Percentiles rank a stretch among this genome's conserved stretches.
phyloP scores from a whole-genome alignment of 2,797 vertebrate species.

The Apogon hyalosoma region DNA sequence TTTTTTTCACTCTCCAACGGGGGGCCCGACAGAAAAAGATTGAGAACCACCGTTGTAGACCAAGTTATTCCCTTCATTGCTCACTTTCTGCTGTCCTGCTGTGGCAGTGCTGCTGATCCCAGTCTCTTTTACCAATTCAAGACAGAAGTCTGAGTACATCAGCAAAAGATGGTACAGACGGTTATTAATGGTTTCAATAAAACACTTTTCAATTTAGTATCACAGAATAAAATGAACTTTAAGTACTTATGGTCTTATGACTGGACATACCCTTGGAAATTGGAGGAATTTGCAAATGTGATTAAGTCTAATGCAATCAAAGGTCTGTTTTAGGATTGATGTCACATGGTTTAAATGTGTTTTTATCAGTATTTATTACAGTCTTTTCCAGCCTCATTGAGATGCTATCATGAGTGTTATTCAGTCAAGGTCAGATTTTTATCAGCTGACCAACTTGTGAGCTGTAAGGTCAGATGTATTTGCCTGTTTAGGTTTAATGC shows the following conservation, averaged over 20 bases:
- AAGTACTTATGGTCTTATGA: constrained; percentile 23
- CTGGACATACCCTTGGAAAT: constrained; percentile 17
- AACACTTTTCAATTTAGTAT: constrained; percentile 30
- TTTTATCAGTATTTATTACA: constrained; percentile 4
- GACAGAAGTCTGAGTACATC: constrained; percentile 14
- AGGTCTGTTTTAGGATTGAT: constrained; percentile 30
- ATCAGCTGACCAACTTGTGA: neutral
- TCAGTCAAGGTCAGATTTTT: neutral
- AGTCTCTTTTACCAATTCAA: constrained; percentile 18
- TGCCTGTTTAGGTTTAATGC: constrained; percentile 6
- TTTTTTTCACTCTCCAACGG: no score
- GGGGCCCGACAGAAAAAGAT: no score
- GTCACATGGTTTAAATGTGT: constrained; percentile 33
- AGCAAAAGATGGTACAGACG: constrained; percentile 15
- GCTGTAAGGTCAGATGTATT: neutral
- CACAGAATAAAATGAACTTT: constrained; percentile 29
- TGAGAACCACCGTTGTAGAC: constrained; percentile 14
- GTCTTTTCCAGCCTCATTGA: neutral
- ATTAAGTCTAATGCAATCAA: constrained; percentile 47
- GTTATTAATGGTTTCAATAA: constrained; percentile 9
- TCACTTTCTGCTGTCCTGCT: constrained; percentile 30
- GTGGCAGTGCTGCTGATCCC: constrained; percentile 1
- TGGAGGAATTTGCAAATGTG: constrained; percentile 38
- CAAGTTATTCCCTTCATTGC: constrained; percentile 32
- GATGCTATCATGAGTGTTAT: neutral